Percentiles rank a stretch among this genome's conserved stretches.
Conservation (phyloP, 2,888 invertebrate genomes). For the Zhuqinia jingwanae region DNA sequence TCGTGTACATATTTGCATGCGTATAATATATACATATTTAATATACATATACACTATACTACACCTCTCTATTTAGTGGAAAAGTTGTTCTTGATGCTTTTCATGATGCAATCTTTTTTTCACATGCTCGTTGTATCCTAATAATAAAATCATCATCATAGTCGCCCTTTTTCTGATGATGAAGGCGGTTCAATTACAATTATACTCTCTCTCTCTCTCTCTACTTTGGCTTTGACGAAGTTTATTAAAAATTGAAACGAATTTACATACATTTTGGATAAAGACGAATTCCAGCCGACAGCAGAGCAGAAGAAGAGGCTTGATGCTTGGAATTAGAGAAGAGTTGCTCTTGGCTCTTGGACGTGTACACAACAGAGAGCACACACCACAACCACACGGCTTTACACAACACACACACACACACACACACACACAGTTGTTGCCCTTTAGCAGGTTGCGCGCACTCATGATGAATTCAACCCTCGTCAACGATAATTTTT, state of each 20-base stretch:
- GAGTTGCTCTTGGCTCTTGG: conserved; percentile 18
- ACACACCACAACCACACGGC: too few species aligned
- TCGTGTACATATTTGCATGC: background rate
- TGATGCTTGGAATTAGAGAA: too few species aligned
- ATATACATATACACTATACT: background rate
- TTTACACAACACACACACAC: too few species aligned
- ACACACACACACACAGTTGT: conserved; percentile 31
- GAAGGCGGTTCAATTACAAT: conserved; percentile 57
- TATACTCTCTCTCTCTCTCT: too few species aligned
- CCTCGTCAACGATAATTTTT: conserved; percentile 34
- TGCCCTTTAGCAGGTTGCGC: too few species aligned
- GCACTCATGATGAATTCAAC: too few species aligned
- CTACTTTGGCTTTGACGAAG: conserved; percentile 53
- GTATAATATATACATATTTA: background rate
- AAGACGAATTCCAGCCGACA: conserved; percentile 40
- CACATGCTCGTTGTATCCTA: conserved; percentile 7
- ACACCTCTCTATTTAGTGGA: background rate
- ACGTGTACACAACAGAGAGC: conserved; percentile 24
- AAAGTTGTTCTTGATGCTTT: background rate
- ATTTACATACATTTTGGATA: conserved; percentile 60
- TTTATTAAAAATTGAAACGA: conserved; percentile 69
- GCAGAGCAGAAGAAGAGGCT: background rate
- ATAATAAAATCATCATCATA: conserved; percentile 31
- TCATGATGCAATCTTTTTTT: conserved; percentile 15
- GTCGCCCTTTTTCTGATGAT: conserved; percentile 47